A percentile compares a stretch with the other conserved stretches of the same genome.
phyloP scores from a whole-genome alignment of 2,888 invertebrate genomes.

The Strigamia crassipes region DNA sequence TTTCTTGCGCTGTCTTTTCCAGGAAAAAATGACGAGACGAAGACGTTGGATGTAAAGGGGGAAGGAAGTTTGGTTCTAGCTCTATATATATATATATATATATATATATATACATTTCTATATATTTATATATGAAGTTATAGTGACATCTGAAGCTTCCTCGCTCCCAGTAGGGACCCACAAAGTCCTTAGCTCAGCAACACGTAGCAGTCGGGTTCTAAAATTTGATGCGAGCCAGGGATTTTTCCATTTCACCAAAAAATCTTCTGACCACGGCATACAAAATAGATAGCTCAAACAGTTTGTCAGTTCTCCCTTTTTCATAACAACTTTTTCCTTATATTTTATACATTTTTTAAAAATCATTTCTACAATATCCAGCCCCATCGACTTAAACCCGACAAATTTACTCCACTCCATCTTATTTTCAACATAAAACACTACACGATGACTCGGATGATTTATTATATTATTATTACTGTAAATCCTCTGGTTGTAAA shows the following conservation, averaged over 20 bases:
- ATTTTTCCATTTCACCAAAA: slow-evolving; percentile 33
- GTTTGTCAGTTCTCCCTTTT: not conserved
- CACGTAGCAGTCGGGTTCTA: slow-evolving; percentile 28
- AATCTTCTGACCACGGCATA: slow-evolving; percentile 29
- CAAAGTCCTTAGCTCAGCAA: slow-evolving; percentile 33
- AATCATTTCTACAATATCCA: not conserved
- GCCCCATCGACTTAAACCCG: not conserved
- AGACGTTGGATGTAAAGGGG: not conserved
- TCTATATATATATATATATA: not conserved
- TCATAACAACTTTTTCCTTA: not conserved
- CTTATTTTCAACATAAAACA: not conserved
- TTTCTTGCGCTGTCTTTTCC: not conserved
- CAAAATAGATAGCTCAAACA: not conserved
- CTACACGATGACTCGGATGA: too few species aligned
- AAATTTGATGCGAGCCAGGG: slow-evolving; percentile 31
- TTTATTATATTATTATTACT: too few species aligned
- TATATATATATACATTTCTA: not conserved
- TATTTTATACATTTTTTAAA: not conserved
- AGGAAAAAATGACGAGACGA: not conserved
- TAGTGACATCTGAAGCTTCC: slow-evolving; percentile 24
- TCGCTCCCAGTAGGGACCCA: slow-evolving; percentile 7
- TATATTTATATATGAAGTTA: slow-evolving; percentile 9
- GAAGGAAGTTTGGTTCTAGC: not conserved
- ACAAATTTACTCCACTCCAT: not conserved
- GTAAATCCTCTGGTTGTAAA: too few species aligned